These are phyloP conservation scores for Saccostrea cuccullata DNA, from an alignment of 1,140 invertebrate genomes.

Conservation along the genomic window DNA sequence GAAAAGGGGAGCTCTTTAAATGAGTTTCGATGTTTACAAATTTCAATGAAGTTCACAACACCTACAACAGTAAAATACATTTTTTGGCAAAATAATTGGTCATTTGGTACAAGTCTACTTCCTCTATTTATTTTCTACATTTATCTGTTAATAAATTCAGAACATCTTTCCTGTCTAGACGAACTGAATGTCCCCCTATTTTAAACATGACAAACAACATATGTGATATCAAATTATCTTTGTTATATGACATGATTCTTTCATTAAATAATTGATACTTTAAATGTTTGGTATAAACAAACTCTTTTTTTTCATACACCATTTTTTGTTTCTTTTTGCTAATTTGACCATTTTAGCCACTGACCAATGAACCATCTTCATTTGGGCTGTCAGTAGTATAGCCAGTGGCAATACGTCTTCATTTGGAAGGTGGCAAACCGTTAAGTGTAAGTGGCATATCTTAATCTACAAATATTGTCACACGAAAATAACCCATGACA, in stretches of 20 bases:
- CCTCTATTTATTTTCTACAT: no score
- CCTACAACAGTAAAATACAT: no score
- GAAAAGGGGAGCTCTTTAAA: background rate
- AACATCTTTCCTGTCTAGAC: background rate
- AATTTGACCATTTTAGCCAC: no score
- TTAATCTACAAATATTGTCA: slow-evolving; percentile 35
- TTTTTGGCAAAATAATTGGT: no score
- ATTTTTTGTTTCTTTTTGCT: no score
- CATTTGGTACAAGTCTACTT: no score
- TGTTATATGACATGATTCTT: background rate
- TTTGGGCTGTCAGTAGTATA: background rate
- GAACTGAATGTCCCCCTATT: background rate
- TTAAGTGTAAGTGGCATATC: background rate
- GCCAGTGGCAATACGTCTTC: slow-evolving; percentile 18
- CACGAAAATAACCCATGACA: background rate
- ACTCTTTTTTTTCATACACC: no score
- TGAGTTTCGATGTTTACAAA: no score
- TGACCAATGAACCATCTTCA: background rate
- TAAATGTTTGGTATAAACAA: no score
- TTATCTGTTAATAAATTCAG: background rate
- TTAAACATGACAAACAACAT: background rate
- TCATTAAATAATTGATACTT: background rate
- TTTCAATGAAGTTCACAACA: no score
- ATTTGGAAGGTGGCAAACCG: slow-evolving; percentile 10
- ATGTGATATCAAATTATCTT: background rate